These are phyloP conservation scores for Petrolisthes cinctipes DNA, from an alignment of 2,888 invertebrate genomes.

Conservation along the genomic window DNA sequence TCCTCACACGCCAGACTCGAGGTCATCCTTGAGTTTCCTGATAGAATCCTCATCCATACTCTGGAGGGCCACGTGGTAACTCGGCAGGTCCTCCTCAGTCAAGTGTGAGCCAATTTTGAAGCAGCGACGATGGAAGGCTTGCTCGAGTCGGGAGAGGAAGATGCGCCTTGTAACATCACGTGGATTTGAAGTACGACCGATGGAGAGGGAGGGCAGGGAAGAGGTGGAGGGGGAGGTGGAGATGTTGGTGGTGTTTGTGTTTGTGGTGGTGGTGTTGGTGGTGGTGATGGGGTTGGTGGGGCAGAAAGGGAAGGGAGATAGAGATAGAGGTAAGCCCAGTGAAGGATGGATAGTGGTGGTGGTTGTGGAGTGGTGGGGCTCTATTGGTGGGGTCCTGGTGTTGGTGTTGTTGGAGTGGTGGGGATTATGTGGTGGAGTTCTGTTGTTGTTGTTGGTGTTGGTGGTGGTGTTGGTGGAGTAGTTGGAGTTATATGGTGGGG, in stretches of 20 bases:
- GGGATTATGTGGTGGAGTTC: neutral
- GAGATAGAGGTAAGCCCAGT: neutral
- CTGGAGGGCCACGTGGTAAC: neutral
- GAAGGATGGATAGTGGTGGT: neutral
- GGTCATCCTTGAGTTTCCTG: neutral
- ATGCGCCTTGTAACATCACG: too few species aligned
- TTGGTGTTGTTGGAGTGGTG: neutral
- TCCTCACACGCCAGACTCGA: slow-evolving; percentile 15
- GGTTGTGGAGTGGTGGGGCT: neutral
- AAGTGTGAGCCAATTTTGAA: too few species aligned
- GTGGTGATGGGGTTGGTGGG: neutral
- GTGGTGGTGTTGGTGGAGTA: too few species aligned
- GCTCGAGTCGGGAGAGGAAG: too few species aligned
- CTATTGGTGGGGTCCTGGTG: neutral
- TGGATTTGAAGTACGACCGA: too few species aligned
- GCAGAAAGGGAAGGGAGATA: neutral
- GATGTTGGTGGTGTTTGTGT: too few species aligned
- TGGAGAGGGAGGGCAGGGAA: neutral
- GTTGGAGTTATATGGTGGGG: too few species aligned
- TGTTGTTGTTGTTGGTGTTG: neutral
- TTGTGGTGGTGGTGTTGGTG: neutral
- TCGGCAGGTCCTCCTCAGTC: neutral
- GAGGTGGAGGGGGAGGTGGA: slow-evolving; percentile 1
- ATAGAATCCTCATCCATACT: neutral
- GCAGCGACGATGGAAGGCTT: too few species aligned